Evolutionary conservation across 2,888 invertebrate genomes (phyloP).

Genomic region (Volucella inanis): DNA sequence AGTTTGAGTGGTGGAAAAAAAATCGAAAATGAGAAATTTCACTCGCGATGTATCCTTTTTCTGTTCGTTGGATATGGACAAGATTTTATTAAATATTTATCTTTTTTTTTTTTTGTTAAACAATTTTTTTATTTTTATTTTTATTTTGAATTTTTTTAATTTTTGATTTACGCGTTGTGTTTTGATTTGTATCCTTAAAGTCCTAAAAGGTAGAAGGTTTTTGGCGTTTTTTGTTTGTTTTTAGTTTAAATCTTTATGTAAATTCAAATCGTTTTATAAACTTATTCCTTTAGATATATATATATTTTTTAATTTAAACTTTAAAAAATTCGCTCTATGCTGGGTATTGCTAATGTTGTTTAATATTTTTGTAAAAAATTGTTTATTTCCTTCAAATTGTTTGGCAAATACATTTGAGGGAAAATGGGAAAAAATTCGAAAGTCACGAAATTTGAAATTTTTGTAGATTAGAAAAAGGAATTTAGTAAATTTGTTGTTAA

Average conservation of each 20-base stretch:
- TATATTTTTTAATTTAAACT: slow-evolving; percentile 13
- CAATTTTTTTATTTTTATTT: slow-evolving; percentile 53
- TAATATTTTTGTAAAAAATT: slow-evolving; percentile 58
- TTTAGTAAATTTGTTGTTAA: slow-evolving; percentile 22
- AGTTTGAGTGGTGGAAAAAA: slow-evolving; percentile 55
- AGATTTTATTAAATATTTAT: slow-evolving; percentile 36
- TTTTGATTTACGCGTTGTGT: slow-evolving; percentile 76
- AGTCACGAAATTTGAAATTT: slow-evolving; percentile 47
- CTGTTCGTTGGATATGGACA: slow-evolving; percentile 74
- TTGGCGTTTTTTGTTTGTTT: slow-evolving; percentile 49
- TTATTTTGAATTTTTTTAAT: slow-evolving; percentile 15
- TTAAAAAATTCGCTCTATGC: slow-evolving; percentile 47
- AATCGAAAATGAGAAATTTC: slow-evolving; percentile 52
- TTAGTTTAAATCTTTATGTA: slow-evolving; percentile 57
- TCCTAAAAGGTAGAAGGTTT: slow-evolving; percentile 67
- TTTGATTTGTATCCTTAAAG: slow-evolving; percentile 72
- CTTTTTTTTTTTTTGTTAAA: slow-evolving; percentile 51
- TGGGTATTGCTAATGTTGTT: slow-evolving; percentile 63
- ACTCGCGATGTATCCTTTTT: slow-evolving; percentile 73
- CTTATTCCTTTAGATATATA: no score
- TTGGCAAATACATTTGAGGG: slow-evolving; percentile 48
- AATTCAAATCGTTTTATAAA: slow-evolving; percentile 5
- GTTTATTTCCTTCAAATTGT: slow-evolving; percentile 47
- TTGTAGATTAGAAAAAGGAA: slow-evolving; percentile 34
- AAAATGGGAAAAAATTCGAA: slow-evolving; percentile 7